Base-by-base conservation (phyloP, 30 jellyfish, hydroid and myxozoan species). In the Catostylus mosaicus region DNA sequence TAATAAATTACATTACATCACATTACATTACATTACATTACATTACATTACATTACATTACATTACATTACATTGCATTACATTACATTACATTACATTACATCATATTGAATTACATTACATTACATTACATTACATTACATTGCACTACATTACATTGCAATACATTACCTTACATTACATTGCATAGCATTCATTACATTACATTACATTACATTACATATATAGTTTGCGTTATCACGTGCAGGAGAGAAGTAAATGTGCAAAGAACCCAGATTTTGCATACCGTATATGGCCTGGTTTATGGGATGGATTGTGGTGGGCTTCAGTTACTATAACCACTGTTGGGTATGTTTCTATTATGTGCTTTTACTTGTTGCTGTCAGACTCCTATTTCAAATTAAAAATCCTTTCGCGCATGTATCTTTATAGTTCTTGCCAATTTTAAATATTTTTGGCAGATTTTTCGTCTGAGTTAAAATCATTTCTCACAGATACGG, bases 241-340 rank as follows among this genome's bases (percentile, higher is more conserved):
- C 72, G 27, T 29, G 20, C 36, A 68, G 92, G 86, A 82, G 45
- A 68, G 92, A 48, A 54, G 40, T 34, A 47, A 36, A 14, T 52
- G 26, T 14, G 38, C 73, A 0, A 24, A 70, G 12, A 50, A 67
- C 40, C 50, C 84, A 8, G 68, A 67, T 45, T 82, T 68, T 70
- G 56, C 85, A 0, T 82, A 52, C 38, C 92, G 52, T 23, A 38
- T 82, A 29, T 3, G 69, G 8, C 92, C 92, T 2, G 92, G 92
- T 23, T 0, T 60, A 8, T 82, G 85, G 92, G 92, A 82, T 57
- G 92, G 92, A 54, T 36, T 82, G n/a, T 82, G 92, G 92, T 82
- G 92, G 92, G 85, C 92, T 50, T 63, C 75, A 0, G 92, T 82
- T 51, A 82, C 92, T 20, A 50, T 65, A 36, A 67, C 92, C n/a